Evolutionary conservation across 2,797 vertebrate species (phyloP), one percentile per base, ranked within the genome.

Genomic region (Ateles fusciceps): DNA sequence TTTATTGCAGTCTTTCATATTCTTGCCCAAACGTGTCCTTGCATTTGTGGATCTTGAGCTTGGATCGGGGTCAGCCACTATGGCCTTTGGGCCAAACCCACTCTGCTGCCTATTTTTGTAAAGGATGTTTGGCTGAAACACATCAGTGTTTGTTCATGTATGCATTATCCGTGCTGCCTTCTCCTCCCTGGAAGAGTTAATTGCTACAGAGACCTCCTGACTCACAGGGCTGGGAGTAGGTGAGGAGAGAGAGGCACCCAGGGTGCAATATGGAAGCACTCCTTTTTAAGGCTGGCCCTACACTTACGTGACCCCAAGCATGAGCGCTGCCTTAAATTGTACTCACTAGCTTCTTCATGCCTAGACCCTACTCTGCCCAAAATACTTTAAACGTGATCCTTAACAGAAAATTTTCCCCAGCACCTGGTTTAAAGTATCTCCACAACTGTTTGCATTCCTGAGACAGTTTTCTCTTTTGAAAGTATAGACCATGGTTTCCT

Each of bases 91-190:
- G 14, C 42, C 42, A 89, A 92, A 83, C 46, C 57, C 8, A 50
- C 52, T 4, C 72, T 92, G 30, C 21, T 19, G 4, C 24, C 48
- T 42, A 36, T 24, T 89, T 83, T 95, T 81, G 44, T 79, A 59
- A 83, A 76, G 74, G 81, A 96, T 93, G 50, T 87, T 72, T 91
- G 80, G 64, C 90, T 81, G 90, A 76, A 93, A 95, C 57, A 42
- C 2, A 89, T 33, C 7, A 30, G 12, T 64, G 14, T 61, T 93
- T 15, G 11, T 55, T 71, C 39, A 76, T n/a, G 61, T 59, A 71
- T 39, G 46, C 92, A 83, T 46, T 21, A 83, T 52, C 24, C 1
- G 19, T 19, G 36, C 24, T 78, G 50, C 33, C 68, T 75, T 89
- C 48, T 44, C 59, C 48, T 83, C 19, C 83, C 52, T 52, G 72